A percentile compares a stretch with the other conserved stretches of the same genome.
Evolutionary conservation across 2,113 vertebrate genomes (phyloP).

Genomic region (Malurus elegans): DNA sequence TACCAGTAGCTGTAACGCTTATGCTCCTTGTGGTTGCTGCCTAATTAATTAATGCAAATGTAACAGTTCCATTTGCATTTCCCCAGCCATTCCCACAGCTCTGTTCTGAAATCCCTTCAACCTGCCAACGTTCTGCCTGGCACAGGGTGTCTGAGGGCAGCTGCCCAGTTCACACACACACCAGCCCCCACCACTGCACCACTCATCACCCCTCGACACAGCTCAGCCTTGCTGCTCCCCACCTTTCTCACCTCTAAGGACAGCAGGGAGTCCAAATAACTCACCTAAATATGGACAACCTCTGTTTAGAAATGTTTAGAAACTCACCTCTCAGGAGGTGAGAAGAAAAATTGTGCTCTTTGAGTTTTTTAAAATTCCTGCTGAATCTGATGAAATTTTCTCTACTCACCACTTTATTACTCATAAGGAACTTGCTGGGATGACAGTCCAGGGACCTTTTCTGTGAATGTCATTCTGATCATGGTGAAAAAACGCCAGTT

Average conservation of each 20-base stretch:
- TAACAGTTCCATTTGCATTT: not conserved
- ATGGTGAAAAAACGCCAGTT: not conserved
- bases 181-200: not conserved
- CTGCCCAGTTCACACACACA: not conserved
- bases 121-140: not conserved
- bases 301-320: not conserved
- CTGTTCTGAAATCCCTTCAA: not conserved
- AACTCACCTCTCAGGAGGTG: no score
- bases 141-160: not conserved
- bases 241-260: not conserved
- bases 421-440: not conserved
- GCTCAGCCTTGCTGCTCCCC: not conserved
- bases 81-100: not conserved
- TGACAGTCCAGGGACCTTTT: not conserved
- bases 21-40: fast-evolving
- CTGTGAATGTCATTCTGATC: not conserved
- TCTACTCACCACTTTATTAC: not conserved
- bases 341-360: not conserved
- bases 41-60: constrained; percentile 8
- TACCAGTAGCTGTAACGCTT: not conserved
- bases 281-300: not conserved
- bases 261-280: not conserved
- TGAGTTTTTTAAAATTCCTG: not conserved
- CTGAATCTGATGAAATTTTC: not conserved
- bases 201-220: fast-evolving